These are phyloP conservation scores for Drosophila anomelani DNA, from an alignment of 2,888 invertebrate genomes.

Conservation along the genomic window DNA sequence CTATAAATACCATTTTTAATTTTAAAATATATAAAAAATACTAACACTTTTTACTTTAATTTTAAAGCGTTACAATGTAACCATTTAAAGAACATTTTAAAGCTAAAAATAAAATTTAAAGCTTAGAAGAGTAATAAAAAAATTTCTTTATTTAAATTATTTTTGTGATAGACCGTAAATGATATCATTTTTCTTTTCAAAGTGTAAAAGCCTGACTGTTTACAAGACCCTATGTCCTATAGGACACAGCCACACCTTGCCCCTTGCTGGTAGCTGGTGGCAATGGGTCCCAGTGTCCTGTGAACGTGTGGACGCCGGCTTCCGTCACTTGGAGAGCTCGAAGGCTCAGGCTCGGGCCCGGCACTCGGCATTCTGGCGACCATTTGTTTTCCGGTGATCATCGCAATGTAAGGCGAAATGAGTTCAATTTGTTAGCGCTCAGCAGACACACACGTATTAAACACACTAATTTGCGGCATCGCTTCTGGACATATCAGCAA, in stretches of 20 bases:
- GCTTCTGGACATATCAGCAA: slow-evolving; percentile 79
- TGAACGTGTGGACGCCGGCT: slow-evolving; percentile 26
- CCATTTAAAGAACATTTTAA: too few species aligned
- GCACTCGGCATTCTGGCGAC: slow-evolving; percentile 42
- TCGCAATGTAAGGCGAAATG: slow-evolving; percentile 76
- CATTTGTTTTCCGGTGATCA: slow-evolving; percentile 81
- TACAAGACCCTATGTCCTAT: not conserved
- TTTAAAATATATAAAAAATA: too few species aligned
- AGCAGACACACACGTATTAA: slow-evolving; percentile 73
- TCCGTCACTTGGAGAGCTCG: slow-evolving; percentile 53
- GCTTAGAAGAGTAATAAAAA: too few species aligned
- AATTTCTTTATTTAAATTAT: too few species aligned
- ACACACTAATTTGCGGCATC: slow-evolving; percentile 81
- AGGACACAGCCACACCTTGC: slow-evolving; percentile 1
- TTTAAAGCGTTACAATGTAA: too few species aligned
- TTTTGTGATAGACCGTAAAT: not conserved
- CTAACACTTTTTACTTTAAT: too few species aligned
- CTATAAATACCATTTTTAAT: too few species aligned
- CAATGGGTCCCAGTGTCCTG: not conserved
- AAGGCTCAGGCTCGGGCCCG: not conserved
- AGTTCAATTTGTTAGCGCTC: slow-evolving; percentile 74
- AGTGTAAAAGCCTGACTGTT: not conserved
- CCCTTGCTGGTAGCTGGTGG: slow-evolving; percentile 6
- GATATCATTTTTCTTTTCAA: not conserved
- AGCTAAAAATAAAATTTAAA: too few species aligned